Evolutionary conservation across 2,113 vertebrate species (phyloP).

Genomic region (Takifugu bimaculatus): DNA sequence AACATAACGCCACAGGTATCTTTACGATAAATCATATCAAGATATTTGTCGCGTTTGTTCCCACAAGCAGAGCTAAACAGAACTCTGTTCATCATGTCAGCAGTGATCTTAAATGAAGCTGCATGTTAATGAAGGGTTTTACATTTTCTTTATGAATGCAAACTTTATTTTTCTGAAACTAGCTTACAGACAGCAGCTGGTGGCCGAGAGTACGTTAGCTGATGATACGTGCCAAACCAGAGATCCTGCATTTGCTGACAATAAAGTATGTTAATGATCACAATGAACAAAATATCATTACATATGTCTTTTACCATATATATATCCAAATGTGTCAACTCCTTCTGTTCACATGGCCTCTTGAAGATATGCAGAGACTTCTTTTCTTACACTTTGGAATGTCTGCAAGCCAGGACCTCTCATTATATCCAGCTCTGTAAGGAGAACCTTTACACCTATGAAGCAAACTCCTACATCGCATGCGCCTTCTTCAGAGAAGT

Average conservation of each 20-base stretch:
- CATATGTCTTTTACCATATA: not conserved
- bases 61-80: not conserved
- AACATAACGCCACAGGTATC: slow-evolving; percentile 22
- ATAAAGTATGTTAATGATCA: slow-evolving; percentile 14
- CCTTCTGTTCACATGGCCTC: not conserved
- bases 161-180: not conserved
- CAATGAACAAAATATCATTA: not conserved
- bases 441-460: slow-evolving; percentile 32
- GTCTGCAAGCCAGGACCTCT: not conserved
- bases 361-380: slow-evolving; percentile 32
- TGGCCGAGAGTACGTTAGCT: slow-evolving; percentile 17
- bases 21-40: not conserved
- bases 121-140: not conserved
- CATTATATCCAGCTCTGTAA: slow-evolving; percentile 33
- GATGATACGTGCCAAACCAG: slow-evolving; percentile 49
- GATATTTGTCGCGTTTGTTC: not conserved
- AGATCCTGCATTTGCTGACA: slow-evolving; percentile 2
- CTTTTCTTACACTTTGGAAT: slow-evolving; percentile 35
- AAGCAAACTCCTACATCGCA: not conserved
- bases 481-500: slow-evolving; percentile 65
- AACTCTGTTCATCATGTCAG: no score
- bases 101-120: no score
- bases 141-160: not conserved
- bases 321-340: not conserved
- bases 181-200: slow-evolving; percentile 40